These are phyloP conservation scores for Apostichopus californicus DNA, from an alignment of 35 echinoderm and acorn worm species.

Conservation along the genomic window DNA sequence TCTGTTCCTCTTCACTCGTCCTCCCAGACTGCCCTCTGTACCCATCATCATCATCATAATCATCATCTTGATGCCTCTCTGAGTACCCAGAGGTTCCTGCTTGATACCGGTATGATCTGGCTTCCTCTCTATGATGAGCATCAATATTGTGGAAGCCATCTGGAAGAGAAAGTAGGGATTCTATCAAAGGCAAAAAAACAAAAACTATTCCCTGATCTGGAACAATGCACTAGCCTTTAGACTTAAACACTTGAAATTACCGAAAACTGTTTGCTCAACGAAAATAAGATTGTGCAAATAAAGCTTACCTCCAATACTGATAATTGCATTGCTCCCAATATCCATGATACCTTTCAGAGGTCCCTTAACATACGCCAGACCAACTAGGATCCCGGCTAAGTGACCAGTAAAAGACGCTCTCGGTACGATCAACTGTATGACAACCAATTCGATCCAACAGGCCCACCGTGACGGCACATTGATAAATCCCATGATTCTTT, in stretches of 20 bases:
- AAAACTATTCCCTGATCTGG: too few species aligned
- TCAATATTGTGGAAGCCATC: constrained; percentile 42
- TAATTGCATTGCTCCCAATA: constrained; percentile 42
- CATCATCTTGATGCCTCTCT: neutral
- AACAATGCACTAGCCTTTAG: too few species aligned
- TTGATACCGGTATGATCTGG: neutral
- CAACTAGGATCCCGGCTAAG: constrained; percentile 92
- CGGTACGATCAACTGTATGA: constrained; percentile 90
- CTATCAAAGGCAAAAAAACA: neutral
- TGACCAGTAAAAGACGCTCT: constrained; percentile 94
- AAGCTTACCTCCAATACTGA: constrained; percentile 24
- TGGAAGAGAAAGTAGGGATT: neutral
- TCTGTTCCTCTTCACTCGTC: constrained; percentile 85
- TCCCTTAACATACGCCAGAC: constrained; percentile 86
- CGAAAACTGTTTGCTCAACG: too few species aligned
- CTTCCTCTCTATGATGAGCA: constrained; percentile 48
- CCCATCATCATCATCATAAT: neutral
- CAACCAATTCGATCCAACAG: constrained; percentile 92
- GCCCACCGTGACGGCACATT: constrained; percentile 89
- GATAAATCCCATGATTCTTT: constrained; percentile 92
- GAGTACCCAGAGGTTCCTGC: constrained; percentile 44
- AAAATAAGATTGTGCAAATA: too few species aligned
- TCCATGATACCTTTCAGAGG: constrained; percentile 87
- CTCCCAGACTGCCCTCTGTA: constrained; percentile 59
- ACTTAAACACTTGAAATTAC: too few species aligned